Percentiles rank a stretch among this genome's conserved stretches.
These are phyloP conservation scores for Recurvirostra avosetta DNA, from an alignment of 2,113 vertebrate genomes.

Conservation along the genomic window DNA sequence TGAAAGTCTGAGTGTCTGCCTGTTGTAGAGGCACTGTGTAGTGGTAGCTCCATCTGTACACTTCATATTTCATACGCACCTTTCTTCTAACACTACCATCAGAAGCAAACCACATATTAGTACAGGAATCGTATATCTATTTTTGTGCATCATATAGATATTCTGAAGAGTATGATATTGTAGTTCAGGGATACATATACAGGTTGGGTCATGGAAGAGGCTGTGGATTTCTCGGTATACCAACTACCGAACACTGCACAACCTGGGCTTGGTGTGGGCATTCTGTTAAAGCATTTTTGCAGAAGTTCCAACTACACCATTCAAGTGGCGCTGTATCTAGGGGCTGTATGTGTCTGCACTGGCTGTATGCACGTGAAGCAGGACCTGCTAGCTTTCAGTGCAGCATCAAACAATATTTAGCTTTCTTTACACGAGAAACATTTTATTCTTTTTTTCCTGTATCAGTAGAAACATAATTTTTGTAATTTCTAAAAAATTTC, in stretches of 20 bases:
- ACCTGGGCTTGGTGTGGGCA: background rate
- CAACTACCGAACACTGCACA: rapidly evolving
- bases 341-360: background rate
- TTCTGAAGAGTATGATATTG: no score
- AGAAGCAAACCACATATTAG: background rate
- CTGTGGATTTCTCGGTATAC: background rate
- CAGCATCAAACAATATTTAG: background rate
- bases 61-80: rapidly evolving
- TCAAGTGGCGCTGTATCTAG: no score
- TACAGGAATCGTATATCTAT: background rate
- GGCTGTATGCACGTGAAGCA: background rate
- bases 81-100: background rate
- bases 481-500: conserved; percentile 44
- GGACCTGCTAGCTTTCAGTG: background rate
- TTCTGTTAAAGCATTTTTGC: background rate
- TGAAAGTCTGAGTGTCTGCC: background rate
- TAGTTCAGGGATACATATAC: rapidly evolving
- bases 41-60: background rate
- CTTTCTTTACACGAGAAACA: conserved; percentile 30
- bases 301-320: background rate
- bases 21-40: background rate
- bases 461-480: conserved; percentile 37
- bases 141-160: background rate
- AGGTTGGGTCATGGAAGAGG: background rate
- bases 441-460: background rate